These are phyloP conservation scores for Pelochelys cantorii DNA, from an alignment of 2,797 vertebrate species.

Conservation along the genomic window DNA sequence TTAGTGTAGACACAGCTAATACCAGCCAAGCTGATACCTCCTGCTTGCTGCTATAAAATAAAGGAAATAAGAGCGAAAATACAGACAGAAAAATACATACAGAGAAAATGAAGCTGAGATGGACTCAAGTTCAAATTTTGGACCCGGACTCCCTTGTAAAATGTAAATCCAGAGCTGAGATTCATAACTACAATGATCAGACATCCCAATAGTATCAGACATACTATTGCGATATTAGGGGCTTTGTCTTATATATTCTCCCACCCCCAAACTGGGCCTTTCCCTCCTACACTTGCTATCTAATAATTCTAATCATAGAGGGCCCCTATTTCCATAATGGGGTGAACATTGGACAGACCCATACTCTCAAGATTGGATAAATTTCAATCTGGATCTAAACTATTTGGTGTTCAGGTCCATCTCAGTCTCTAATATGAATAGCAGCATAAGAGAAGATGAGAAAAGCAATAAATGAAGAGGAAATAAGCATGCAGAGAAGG, in stretches of 20 bases:
- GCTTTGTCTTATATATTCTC: no score
- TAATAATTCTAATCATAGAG: no score
- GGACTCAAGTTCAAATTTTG: neutral
- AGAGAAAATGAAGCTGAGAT: neutral
- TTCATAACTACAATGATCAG: no score
- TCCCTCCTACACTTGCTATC: no score
- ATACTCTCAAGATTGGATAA: neutral
- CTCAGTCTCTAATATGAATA: rapidly evolving
- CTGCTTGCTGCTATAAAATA: neutral
- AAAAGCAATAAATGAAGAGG: neutral
- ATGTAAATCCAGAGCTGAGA: neutral
- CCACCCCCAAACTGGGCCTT: no score
- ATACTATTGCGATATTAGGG: no score
- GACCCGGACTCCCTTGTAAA: neutral
- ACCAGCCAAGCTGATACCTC: neutral
- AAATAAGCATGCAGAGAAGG: neutral
- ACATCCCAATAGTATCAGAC: no score
- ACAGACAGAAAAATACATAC: neutral
- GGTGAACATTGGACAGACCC: neutral
- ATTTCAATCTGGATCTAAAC: neutral
- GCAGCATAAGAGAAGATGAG: neutral
- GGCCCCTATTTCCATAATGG: neutral
- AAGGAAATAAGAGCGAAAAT: neutral
- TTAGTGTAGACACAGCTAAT: neutral
- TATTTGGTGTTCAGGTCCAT: neutral